Conservation (phyloP, 2,888 invertebrate species). For the Pyrrhia umbra region DNA sequence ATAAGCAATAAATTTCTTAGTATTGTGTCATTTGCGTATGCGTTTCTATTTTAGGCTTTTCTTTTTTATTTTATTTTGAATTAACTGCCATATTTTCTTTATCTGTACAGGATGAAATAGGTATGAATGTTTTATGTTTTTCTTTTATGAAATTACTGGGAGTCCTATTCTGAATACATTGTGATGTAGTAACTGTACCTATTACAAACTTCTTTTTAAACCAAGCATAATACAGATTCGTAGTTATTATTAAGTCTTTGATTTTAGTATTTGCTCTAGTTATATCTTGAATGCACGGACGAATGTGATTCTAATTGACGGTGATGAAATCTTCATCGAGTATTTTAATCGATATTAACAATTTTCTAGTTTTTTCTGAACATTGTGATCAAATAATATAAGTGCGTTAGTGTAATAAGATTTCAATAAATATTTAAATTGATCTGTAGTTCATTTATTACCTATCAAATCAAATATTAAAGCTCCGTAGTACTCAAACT, state of each 20-base stretch:
- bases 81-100: conserved; percentile 29
- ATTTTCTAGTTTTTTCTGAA: conserved; percentile 59
- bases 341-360: conserved; percentile 54
- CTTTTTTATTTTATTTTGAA: conserved; percentile 18
- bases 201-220: conserved; percentile 4
- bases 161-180: not conserved
- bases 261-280: conserved; percentile 37
- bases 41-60: conserved; percentile 29
- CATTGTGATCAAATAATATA: conserved; percentile 71
- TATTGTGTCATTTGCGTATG: conserved; percentile 29
- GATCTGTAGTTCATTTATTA: conserved; percentile 37
- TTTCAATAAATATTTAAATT: conserved; percentile 67
- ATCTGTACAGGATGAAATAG: not conserved
- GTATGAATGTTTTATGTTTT: not conserved
- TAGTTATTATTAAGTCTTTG: conserved; percentile 37
- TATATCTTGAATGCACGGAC: conserved; percentile 47
- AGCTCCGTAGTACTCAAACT: not conserved
- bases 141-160: not conserved
- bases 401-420: conserved; percentile 60
- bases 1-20: conserved; percentile 15
- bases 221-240: conserved; percentile 17
- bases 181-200: not conserved
- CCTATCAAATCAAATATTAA: not conserved
- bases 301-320: conserved; percentile 49
- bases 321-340: conserved; percentile 49